Conservation (phyloP, 2,113 vertebrate species). For the Nansenia antarctica region DNA sequence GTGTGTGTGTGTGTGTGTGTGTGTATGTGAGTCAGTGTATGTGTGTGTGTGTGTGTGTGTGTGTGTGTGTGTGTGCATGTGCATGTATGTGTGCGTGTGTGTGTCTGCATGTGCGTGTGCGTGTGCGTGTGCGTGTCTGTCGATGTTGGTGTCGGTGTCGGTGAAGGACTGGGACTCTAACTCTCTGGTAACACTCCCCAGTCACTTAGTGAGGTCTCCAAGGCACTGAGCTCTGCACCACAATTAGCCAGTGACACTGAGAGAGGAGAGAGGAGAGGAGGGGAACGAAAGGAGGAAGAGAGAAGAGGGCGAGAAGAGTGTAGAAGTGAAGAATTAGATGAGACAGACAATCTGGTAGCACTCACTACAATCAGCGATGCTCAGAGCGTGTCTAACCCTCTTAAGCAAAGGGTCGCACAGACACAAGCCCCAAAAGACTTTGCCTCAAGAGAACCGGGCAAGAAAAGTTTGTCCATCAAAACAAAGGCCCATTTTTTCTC, state of each 20-base stretch:
- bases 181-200: constrained; percentile 31
- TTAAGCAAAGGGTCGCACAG: constrained; percentile 16
- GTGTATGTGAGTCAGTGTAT: constrained; percentile 17
- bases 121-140: no score
- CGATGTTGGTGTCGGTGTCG: constrained; percentile 16
- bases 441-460: not conserved
- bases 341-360: constrained; percentile 42
- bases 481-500: not conserved
- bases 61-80: constrained; percentile 12
- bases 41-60: constrained; percentile 22
- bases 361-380: constrained; percentile 29
- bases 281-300: not conserved
- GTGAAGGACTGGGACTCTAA: constrained; percentile 23
- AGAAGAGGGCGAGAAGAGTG: constrained; percentile 3
- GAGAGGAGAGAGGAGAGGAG: not conserved
- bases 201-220: constrained; percentile 42
- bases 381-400: constrained; percentile 20
- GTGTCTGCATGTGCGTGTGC: constrained; percentile 19
- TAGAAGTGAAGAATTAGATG: constrained; percentile 18
- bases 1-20: constrained; percentile 9
- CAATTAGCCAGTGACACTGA: constrained; percentile 46
- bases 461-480: not conserved
- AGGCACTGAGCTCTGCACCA: constrained; percentile 33
- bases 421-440: constrained; percentile 4
- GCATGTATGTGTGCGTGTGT: constrained; percentile 13